phyloP scores from a whole-genome alignment of 2,797 vertebrate genomes.

The Danio albolineatus region DNA sequence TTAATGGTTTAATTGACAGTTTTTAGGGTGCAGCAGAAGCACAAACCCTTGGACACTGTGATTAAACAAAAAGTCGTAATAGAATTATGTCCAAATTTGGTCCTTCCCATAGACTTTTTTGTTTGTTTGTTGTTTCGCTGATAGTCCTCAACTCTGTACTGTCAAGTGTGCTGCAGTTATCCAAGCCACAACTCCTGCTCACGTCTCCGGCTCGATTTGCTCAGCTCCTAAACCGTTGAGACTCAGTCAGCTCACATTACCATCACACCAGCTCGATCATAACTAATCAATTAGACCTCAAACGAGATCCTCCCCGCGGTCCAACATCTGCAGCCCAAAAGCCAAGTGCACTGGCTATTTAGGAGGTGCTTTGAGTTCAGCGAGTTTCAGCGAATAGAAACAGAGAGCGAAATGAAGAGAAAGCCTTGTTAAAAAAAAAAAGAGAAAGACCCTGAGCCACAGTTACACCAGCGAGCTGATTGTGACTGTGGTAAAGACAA shows the following conservation, averaged over 20 bases:
- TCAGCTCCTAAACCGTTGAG: constrained; percentile 59
- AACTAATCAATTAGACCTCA: constrained; percentile 76
- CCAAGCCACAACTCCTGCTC: constrained; percentile 1
- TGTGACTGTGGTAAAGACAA: constrained; percentile 59
- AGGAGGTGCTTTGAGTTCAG: constrained; percentile 59
- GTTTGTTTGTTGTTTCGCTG: not conserved
- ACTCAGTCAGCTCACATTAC: constrained; percentile 74
- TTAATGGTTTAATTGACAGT: no score
- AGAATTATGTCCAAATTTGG: not conserved
- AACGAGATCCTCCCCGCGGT: constrained; percentile 68
- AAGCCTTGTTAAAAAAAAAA: constrained; percentile 5
- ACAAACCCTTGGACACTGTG: no score
- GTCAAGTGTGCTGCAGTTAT: constrained; percentile 24
- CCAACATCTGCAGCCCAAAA: constrained; percentile 77
- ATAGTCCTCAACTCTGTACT: constrained; percentile 4
- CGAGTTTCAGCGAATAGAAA: constrained; percentile 41
- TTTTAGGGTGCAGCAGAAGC: not conserved
- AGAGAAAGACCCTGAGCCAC: constrained; percentile 47
- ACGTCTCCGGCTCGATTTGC: constrained; percentile 61
- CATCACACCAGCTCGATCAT: constrained; percentile 72
- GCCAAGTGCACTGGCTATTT: constrained; percentile 60
- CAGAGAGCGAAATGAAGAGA: constrained; percentile 1
- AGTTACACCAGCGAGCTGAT: constrained; percentile 49
- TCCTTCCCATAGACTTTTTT: not conserved
- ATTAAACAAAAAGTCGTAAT: not conserved